A percentile compares a stretch with the other conserved stretches of the same genome.
These are phyloP conservation scores for Colius striatus DNA, from an alignment of 2,113 vertebrate genomes.

Conservation along the genomic window DNA sequence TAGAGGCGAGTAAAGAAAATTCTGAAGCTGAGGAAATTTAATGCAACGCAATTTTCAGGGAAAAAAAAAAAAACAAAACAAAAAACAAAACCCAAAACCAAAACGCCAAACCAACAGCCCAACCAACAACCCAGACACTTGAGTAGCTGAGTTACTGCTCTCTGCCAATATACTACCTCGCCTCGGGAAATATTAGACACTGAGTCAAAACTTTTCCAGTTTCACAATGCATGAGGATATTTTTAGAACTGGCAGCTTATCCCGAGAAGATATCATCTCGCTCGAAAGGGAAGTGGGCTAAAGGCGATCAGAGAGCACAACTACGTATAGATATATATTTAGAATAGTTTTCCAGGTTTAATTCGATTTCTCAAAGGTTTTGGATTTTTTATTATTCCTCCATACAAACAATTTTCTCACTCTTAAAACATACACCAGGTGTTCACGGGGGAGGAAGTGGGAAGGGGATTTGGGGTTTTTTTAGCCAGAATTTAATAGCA, in stretches of 20 bases:
- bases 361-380: background rate
- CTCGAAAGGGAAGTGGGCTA: background rate
- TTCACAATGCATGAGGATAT: background rate
- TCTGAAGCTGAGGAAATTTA: slow-evolving; percentile 77
- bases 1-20: slow-evolving; percentile 81
- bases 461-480: fast-evolving
- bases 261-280: background rate
- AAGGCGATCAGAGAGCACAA: background rate
- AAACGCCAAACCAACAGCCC: background rate
- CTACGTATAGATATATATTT: background rate
- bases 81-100: background rate
- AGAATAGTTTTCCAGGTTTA: background rate
- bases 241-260: background rate
- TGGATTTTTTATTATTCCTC: background rate
- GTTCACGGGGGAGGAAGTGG: background rate
- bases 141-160: background rate
- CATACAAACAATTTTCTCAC: background rate
- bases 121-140: background rate
- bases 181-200: slow-evolving; percentile 71
- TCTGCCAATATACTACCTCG: slow-evolving; percentile 42
- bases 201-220: slow-evolving; percentile 40
- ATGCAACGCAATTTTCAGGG: slow-evolving; percentile 78
- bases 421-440: background rate
- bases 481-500: background rate
- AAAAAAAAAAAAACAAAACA: background rate